Evolutionary conservation across 2,888 invertebrate species (phyloP).

Genomic region (Unio pictorum): DNA sequence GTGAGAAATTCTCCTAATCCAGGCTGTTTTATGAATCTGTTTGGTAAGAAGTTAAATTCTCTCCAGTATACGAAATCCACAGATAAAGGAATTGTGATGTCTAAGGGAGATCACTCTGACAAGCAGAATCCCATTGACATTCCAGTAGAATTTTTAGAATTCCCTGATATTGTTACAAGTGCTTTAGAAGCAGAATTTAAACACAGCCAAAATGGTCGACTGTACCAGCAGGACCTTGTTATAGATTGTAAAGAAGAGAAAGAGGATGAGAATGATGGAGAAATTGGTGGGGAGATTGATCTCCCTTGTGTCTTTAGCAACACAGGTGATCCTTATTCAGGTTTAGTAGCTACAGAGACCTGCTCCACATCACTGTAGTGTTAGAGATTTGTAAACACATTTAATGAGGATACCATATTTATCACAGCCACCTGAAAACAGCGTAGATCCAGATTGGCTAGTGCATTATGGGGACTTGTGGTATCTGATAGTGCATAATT

Average conservation of each 20-base stretch:
- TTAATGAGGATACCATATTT: no score
- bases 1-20: slow-evolving; percentile 18
- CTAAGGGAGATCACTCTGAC: slow-evolving; percentile 4
- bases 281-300: no score
- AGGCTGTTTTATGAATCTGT: slow-evolving; percentile 56
- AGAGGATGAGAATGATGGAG: no score
- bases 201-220: slow-evolving; percentile 2
- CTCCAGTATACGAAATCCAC: slow-evolving; percentile 21
- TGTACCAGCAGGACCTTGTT: neutral
- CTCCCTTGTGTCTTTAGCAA: neutral
- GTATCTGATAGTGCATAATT: no score
- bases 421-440: no score
- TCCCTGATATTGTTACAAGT: slow-evolving; percentile 27
- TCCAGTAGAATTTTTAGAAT: slow-evolving; percentile 2
- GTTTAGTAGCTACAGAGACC: slow-evolving; percentile 23
- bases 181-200: slow-evolving; percentile 22
- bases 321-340: slow-evolving; percentile 13
- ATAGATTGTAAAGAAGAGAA: no score
- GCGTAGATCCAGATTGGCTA: no score
- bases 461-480: no score
- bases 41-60: slow-evolving; percentile 41
- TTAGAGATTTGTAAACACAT: neutral
- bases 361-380: slow-evolving; percentile 12
- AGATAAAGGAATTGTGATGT: slow-evolving; percentile 8
- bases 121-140: slow-evolving; percentile 2